Evolutionary conservation across 2,888 invertebrate genomes (phyloP), one percentile per base, ranked within the genome.

Genomic region (Lutraria lutraria): DNA sequence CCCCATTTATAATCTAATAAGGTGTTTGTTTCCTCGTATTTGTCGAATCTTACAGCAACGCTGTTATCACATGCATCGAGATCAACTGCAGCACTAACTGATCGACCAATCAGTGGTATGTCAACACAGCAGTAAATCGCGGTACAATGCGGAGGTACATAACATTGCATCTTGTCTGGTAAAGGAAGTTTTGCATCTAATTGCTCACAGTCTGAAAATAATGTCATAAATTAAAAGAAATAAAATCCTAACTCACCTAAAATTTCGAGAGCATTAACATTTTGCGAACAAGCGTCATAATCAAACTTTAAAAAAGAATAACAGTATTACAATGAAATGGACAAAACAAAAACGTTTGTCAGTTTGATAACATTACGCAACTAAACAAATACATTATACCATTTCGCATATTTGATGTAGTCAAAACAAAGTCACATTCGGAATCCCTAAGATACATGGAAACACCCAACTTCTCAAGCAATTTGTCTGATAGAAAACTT

Each of bases 21-120:
- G 21, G 91, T 87, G 34, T 88, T 87, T 4, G 89, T 87, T 81
- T 91, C 92, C 6, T 85, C 82, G 29, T 90, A 85, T 21, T 92
- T 94, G 86, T 94, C 94, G 29, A 94, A 89, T 34, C 91, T 91
- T n/a, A 93, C 89, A 43, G 91, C 82, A 15, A 94, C 89, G 8
- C 83, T 89, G 83, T 93, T 92, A 31, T 89, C 88, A 87, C 94
- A 94, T 13, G 92, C 90, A 86, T 94, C 91, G n/a, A 94, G 86
- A 63, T 93, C 89, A 8, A 94, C 88, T 68, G 83, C 92, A 29
- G 91, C 82, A 31, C 92, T 89, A n/a, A 94, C 85, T 8, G 92
- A 85, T 53, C 91, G 76, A 12, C 91, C 88, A 34, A 93, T 84
- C 54, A 89, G 84, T 19, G 88, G 83, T 52, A 93, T 80, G n/a